phyloP scores from a whole-genome alignment of 2,113 vertebrate genomes.

The Archocentrus centrarchus region DNA sequence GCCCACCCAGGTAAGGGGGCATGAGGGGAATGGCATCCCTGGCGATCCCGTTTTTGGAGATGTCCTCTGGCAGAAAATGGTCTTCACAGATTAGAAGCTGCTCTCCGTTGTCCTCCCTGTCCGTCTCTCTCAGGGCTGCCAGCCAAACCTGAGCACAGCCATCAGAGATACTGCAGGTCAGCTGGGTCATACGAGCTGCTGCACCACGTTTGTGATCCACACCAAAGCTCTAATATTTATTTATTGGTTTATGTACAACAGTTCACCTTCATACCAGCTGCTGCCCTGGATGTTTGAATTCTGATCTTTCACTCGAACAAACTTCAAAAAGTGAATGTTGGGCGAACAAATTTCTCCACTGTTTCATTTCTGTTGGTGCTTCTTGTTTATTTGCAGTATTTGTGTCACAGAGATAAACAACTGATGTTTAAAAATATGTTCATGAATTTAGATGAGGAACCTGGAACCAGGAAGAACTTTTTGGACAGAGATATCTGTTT shows the following conservation, averaged over 20 bases:
- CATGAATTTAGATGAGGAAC: no score
- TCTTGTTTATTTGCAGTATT: no score
- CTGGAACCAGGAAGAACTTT: no score
- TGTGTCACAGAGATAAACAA: no score
- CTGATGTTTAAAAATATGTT: no score
- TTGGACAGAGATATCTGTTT: no score
- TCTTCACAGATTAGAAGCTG: slow-evolving; percentile 79
- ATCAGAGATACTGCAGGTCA: not conserved
- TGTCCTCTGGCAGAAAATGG: slow-evolving; percentile 81
- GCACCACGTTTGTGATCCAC: not conserved
- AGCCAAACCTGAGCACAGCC: slow-evolving; percentile 75
- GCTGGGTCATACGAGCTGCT: not conserved
- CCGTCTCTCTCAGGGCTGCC: slow-evolving; percentile 76
- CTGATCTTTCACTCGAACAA: no score
- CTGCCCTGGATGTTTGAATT: no score
- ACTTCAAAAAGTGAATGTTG: no score
- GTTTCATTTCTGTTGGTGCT: no score
- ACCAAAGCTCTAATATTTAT: not conserved
- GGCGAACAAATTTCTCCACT: no score
- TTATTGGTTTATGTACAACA: not conserved
- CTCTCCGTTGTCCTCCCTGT: slow-evolving; percentile 52
- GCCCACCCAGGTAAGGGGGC: slow-evolving; percentile 73
- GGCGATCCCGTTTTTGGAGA: slow-evolving; percentile 61
- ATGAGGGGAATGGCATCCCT: slow-evolving; percentile 80
- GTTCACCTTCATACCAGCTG: not conserved